These are phyloP conservation scores for Helicolenus hilgendorfi DNA, from an alignment of 2,797 vertebrate species.

Conservation along the genomic window DNA sequence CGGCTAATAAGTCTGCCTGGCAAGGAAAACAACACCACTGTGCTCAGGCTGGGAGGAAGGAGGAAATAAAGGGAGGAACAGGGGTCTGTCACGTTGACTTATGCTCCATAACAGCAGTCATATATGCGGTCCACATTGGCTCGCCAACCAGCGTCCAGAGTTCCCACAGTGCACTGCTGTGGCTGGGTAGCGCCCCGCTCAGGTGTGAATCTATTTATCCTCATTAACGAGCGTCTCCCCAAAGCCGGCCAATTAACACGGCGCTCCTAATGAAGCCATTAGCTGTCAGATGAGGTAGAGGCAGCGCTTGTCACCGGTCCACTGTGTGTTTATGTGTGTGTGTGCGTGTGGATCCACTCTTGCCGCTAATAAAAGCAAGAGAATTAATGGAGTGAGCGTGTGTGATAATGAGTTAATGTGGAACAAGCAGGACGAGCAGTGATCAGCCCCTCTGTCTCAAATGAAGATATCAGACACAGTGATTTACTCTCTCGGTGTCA, in stretches of 20 bases:
- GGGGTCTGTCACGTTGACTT: conserved; percentile 20
- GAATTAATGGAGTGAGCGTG: conserved; percentile 97
- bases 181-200: conserved; percentile 91
- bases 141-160: conserved; percentile 34
- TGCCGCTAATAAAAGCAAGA: conserved; percentile 95
- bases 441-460: conserved; percentile 91
- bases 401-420: conserved; percentile 98
- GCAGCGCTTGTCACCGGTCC: conserved; percentile 94
- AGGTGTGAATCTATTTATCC: conserved; percentile 99
- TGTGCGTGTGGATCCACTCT: conserved; percentile 76
- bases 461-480: conserved; percentile 94
- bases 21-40: conserved; percentile 48
- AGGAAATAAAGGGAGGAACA: neutral
- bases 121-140: conserved; percentile 31
- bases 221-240: conserved; percentile 96
- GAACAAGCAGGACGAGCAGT: conserved; percentile 93
- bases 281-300: conserved; percentile 97
- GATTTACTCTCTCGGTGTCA: conserved; percentile 84
- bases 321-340: conserved; percentile 61
- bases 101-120: conserved; percentile 18
- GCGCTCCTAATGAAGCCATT: conserved; percentile 97
- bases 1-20: conserved; percentile 83
- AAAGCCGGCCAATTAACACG: conserved; percentile 98
- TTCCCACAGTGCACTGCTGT: conserved; percentile 81
- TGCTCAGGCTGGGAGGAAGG: conserved; percentile 55